Evolutionary conservation across 2,113 vertebrate species (phyloP).

Genomic region (Felis chaus): DNA sequence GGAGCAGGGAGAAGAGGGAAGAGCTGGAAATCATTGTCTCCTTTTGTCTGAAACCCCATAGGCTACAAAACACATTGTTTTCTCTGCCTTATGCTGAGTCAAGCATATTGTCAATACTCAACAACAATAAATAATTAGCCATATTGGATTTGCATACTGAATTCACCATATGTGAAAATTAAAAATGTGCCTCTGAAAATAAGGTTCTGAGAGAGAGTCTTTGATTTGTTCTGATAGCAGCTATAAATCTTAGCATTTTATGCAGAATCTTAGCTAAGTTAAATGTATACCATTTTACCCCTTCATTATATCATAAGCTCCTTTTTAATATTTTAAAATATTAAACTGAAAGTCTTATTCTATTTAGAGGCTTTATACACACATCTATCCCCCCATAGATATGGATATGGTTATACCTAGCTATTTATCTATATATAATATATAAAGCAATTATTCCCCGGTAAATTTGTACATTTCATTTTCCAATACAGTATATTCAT

Average conservation of each 20-base stretch:
- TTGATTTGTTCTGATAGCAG: conserved; percentile 20
- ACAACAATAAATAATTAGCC: conserved; percentile 65
- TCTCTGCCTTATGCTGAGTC: conserved; percentile 44
- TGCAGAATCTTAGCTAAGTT: conserved; percentile 47
- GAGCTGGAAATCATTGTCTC: neutral
- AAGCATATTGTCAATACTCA: conserved; percentile 39
- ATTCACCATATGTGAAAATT: conserved; percentile 52
- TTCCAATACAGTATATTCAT: conserved; percentile 82
- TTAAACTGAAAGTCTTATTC: conserved; percentile 53
- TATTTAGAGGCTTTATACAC: conserved; percentile 47
- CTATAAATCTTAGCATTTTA: conserved; percentile 44
- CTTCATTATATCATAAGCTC: conserved; percentile 58
- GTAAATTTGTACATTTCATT: conserved; percentile 86
- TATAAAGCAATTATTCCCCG: conserved; percentile 77
- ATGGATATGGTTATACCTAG: conserved; percentile 66
- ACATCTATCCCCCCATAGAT: conserved; percentile 45
- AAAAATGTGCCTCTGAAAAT: conserved; percentile 58
- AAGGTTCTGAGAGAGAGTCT: conserved; percentile 33
- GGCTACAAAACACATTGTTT: neutral
- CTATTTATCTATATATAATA: conserved; percentile 72
- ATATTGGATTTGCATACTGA: conserved; percentile 61
- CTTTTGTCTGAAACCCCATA: neutral
- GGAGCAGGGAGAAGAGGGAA: neutral
- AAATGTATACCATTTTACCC: conserved; percentile 49
- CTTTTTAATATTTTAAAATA: conserved; percentile 66